Conservation (phyloP, 2,113 vertebrate species). For the Arothron firmamentum region DNA sequence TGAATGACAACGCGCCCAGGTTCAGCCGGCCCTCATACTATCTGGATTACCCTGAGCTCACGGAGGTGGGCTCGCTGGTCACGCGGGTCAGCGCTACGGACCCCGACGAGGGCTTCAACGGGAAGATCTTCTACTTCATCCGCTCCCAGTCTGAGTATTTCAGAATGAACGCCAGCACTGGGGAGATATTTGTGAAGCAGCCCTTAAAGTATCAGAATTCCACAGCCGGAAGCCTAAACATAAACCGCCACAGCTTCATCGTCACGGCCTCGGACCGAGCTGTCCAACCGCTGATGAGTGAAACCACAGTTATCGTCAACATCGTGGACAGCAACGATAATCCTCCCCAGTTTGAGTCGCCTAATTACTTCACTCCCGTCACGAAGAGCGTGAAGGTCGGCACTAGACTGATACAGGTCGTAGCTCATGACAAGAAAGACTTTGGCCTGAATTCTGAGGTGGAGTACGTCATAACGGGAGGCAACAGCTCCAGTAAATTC, state of each 20-base stretch:
- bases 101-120: constrained; percentile 86
- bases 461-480: constrained; percentile 82
- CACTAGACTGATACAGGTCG: constrained; percentile 84
- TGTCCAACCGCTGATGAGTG: constrained; percentile 83
- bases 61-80: constrained; percentile 83
- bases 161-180: constrained; percentile 87
- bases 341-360: constrained; percentile 79
- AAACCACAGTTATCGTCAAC: constrained; percentile 93
- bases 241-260: constrained; percentile 95
- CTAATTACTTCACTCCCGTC: constrained; percentile 88
- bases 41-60: constrained; percentile 89
- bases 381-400: constrained; percentile 89
- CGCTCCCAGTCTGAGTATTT: constrained; percentile 95
- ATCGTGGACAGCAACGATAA: constrained; percentile 95
- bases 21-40: constrained; percentile 93
- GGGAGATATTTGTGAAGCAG: constrained; percentile 93
- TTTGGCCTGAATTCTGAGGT: constrained; percentile 94
- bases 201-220: constrained; percentile 87
- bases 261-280: constrained; percentile 92
- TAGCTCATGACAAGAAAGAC: constrained; percentile 87
- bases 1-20: constrained; percentile 91
- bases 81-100: constrained; percentile 87
- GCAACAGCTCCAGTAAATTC: constrained; percentile 81
- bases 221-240: constrained; percentile 80
- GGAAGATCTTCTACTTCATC: constrained; percentile 94